Base-by-base conservation (phyloP, 1,140 invertebrate species). In the Lithobius niger region DNA sequence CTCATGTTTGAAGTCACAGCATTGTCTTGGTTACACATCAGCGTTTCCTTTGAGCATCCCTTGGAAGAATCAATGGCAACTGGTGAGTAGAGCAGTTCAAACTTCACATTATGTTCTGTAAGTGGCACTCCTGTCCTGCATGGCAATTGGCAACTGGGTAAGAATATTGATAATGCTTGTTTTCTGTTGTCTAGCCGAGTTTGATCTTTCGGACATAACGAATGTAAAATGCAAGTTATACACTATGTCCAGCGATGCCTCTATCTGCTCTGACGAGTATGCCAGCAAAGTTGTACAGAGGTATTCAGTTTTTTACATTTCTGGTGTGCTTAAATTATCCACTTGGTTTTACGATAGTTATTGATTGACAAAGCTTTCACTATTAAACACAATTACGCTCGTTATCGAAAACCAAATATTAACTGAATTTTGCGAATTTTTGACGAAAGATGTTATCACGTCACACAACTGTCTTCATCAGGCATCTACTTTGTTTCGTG, bases 1-100 rank as follows among this genome's bases (percentile, higher is more conserved):
- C 79, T 88, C 1, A 91, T 94, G 75, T 84, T 96, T 66, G 92
- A 97, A 74, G 79, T 96, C 58, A 90, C 82, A 60, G 86, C 90
- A 3, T 71, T 93, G 2, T 91, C 88, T 0, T 85, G 84, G 75
- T 82, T 89, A 54, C 87, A 90, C 66, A 81, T 97, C 52, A 86
- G 84, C 16, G 79, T 97, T 2, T 85, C 86, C 27, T 80, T 97
- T 67, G 90, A 96, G 67, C 90, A 97, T 74, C 92, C 92, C 0
- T 74, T 85, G 25, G 86, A 94, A 64, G 89, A 95, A 67, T 86
- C 84, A 56, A 83, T 96, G 78, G 85, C 90, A 0, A 95, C 91
- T 0, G 69, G 71, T 72, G 65, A 51, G 15, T 21, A 47, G 18
- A 13, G 18, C 18, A 40, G 31, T 13, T 40, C 31, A 40, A 40